Percentiles rank a stretch among this genome's conserved stretches.
Conservation (phyloP, 2,888 invertebrate genomes). For the Graphium colonna region DNA sequence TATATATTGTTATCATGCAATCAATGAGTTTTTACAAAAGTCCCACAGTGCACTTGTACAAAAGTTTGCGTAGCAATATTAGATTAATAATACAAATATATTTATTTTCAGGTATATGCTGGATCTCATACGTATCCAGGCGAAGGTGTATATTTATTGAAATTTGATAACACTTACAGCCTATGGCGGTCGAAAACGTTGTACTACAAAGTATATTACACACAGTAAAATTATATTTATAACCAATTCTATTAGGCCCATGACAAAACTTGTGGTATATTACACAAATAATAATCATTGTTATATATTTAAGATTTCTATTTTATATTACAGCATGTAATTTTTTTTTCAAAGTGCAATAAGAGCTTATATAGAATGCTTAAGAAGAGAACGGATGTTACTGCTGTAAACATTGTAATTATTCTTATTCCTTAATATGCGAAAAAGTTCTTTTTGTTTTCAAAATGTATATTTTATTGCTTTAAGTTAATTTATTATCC, state of each 20-base stretch:
- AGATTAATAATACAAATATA: no score
- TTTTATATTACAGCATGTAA: slow-evolving; percentile 22
- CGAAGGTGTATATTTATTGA: slow-evolving; percentile 97
- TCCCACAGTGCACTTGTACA: no score
- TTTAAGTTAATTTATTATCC: no score
- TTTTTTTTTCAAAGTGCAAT: slow-evolving; percentile 16
- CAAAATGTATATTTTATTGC: no score
- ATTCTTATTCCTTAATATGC: no score
- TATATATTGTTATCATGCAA: no score
- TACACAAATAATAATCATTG: slow-evolving; percentile 10
- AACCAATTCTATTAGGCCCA: slow-evolving; percentile 32
- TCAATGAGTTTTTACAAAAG: neutral
- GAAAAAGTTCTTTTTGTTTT: no score
- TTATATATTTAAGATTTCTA: slow-evolving; percentile 20
- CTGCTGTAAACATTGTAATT: neutral
- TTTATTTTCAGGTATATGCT: slow-evolving; percentile 88
- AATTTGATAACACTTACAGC: slow-evolving; percentile 99
- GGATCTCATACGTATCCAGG: slow-evolving; percentile 98
- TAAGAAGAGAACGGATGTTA: slow-evolving; percentile 7
- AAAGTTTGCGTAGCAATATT: no score
- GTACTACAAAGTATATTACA: slow-evolving; percentile 99
- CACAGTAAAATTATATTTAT: slow-evolving; percentile 74
- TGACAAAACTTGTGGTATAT: slow-evolving; percentile 36
- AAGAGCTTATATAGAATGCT: slow-evolving; percentile 13
- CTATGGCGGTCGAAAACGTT: slow-evolving; percentile 99